phyloP scores from a whole-genome alignment of 2,888 invertebrate genomes.

The Neoscelio sp. region DNA sequence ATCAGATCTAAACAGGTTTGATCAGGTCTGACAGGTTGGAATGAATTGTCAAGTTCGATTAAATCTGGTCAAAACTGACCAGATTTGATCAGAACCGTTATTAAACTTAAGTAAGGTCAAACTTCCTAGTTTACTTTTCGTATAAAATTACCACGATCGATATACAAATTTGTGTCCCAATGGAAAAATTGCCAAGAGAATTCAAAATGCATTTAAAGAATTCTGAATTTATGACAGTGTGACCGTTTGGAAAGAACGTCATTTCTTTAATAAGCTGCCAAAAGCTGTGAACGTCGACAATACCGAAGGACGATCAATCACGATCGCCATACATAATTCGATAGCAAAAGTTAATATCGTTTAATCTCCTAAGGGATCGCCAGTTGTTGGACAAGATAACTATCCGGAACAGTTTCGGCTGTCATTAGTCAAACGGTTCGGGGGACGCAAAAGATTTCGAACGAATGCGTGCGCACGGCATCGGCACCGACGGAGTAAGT shows the following conservation, averaged over 20 bases:
- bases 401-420: conserved; percentile 31
- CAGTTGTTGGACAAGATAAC: conserved; percentile 41
- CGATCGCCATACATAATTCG: conserved; percentile 5
- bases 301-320: conserved; percentile 17
- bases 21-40: too few relatives aligned
- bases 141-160: too few relatives aligned
- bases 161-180: too few relatives aligned
- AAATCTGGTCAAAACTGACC: too few relatives aligned
- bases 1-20: too few relatives aligned
- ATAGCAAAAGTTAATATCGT: conserved; percentile 32
- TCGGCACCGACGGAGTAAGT: conserved; percentile 28
- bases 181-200: too few relatives aligned
- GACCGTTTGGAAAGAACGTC: conserved; percentile 7
- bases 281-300: neutral
- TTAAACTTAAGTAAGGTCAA: too few relatives aligned
- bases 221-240: too few relatives aligned
- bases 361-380: conserved; percentile 28
- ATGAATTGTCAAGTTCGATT: too few relatives aligned
- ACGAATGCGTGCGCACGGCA: conserved; percentile 14
- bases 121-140: too few relatives aligned
- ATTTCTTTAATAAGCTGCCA: conserved; percentile 18
- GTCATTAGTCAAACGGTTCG: conserved; percentile 44
- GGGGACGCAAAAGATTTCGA: conserved; percentile 30
- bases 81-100: too few relatives aligned
- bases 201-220: neutral